Percentiles rank a stretch among this genome's conserved stretches.
Conservation (phyloP, 2,888 invertebrate species). For the Amphipoea lucens region DNA sequence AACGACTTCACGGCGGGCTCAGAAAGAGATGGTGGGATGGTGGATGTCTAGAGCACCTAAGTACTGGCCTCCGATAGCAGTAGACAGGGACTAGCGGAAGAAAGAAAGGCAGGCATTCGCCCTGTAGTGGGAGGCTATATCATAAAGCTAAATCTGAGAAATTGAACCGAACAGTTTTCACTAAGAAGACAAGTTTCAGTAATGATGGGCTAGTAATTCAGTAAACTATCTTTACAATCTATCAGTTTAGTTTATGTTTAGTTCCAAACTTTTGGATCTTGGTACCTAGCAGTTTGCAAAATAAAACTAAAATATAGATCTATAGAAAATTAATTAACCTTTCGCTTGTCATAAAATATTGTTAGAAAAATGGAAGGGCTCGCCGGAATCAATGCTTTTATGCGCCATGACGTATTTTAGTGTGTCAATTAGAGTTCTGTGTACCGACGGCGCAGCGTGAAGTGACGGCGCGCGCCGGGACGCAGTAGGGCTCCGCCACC, state of each 20-base stretch:
- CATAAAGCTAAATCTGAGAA: background rate
- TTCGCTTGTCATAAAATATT: conserved; percentile 55
- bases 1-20: background rate
- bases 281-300: conserved; percentile 18
- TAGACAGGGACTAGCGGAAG: background rate
- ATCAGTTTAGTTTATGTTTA: too few species aligned
- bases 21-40: background rate
- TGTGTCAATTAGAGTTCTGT: conserved; percentile 90
- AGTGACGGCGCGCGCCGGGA: conserved; percentile 76
- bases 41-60: background rate
- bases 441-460: conserved; percentile 86
- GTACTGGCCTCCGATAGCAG: background rate
- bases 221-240: background rate
- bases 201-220: background rate
- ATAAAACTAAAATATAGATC: conserved; percentile 23
- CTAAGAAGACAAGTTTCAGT: background rate
- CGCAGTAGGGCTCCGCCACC: conserved; percentile 66
- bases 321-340: conserved; percentile 56
- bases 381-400: conserved; percentile 74
- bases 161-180: background rate
- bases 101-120: background rate
- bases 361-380: conserved; percentile 71
- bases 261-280: background rate
- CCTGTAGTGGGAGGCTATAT: too few species aligned
- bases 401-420: conserved; percentile 84